Conservation (phyloP, 64 coral and sea anemone species). For the Acropora tenuis region DNA sequence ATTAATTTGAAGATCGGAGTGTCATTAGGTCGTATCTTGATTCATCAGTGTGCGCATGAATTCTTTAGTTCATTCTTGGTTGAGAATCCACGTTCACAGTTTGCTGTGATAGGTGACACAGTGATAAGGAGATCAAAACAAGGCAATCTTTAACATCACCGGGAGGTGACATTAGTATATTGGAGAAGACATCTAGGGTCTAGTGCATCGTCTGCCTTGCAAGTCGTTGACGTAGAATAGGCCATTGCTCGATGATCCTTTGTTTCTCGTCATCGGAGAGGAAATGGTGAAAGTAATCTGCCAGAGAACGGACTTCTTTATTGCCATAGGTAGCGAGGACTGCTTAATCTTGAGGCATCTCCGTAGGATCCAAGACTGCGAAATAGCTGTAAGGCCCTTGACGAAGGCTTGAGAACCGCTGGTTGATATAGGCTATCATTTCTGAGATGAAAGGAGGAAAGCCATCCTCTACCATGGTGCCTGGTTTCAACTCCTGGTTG, state of each 20-base stretch:
- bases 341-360: conserved; percentile 23
- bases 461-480: neutral
- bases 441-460: neutral
- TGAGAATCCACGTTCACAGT: neutral
- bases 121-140: neutral
- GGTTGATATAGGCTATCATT: conserved; percentile 13
- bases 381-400: conserved; percentile 27
- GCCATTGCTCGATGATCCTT: neutral
- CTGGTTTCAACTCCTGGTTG: neutral
- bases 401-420: neutral
- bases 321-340: conserved; percentile 8
- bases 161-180: neutral
- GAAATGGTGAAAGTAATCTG: neutral
- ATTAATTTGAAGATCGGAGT: neutral
- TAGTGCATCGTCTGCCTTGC: too few relatives aligned
- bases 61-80: neutral
- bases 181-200: neutral
- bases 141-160: conserved; percentile 1
- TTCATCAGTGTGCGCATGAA: neutral
- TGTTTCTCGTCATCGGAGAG: conserved; percentile 1
- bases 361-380: neutral
- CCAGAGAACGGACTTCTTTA: too few relatives aligned
- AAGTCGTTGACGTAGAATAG: too few relatives aligned
- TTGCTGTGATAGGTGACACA: neutral
- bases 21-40: neutral